Conservation (phyloP, 2,113 vertebrate genomes). For the Sphyrna mokarran region DNA sequence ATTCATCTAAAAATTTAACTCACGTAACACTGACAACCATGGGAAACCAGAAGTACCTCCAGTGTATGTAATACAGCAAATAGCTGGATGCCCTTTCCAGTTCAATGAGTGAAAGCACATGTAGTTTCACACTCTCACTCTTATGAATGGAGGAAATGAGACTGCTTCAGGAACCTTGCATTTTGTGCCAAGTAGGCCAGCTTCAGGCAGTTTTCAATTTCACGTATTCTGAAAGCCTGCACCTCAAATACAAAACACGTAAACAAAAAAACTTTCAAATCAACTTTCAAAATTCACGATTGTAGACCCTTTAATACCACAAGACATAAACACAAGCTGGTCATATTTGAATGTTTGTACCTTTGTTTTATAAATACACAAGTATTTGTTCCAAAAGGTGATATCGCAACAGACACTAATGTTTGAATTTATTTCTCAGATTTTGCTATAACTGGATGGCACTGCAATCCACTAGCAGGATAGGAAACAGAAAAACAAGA, state of each 20-base stretch:
- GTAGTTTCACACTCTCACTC: neutral
- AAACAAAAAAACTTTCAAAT: neutral
- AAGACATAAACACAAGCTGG: neutral
- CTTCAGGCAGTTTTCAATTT: slow-evolving; percentile 30
- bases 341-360: neutral
- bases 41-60: slow-evolving; percentile 29
- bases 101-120: slow-evolving; percentile 31
- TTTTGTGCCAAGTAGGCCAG: neutral
- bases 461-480: neutral
- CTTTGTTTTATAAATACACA: neutral
- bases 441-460: neutral
- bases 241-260: neutral
- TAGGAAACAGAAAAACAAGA: neutral
- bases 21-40: slow-evolving; percentile 30
- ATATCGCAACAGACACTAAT: neutral
- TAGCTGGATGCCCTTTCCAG: slow-evolving; percentile 27
- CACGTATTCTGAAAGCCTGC: neutral
- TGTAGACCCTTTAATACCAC: neutral
- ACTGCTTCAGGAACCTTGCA: neutral
- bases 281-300: neutral
- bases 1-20: slow-evolving; percentile 30
- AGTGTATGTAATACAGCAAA: slow-evolving; percentile 8
- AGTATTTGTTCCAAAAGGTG: neutral
- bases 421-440: no score
- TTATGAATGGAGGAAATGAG: neutral